Evolutionary conservation across 2,797 vertebrate genomes (phyloP).

Genomic region (Falco concolor): DNA sequence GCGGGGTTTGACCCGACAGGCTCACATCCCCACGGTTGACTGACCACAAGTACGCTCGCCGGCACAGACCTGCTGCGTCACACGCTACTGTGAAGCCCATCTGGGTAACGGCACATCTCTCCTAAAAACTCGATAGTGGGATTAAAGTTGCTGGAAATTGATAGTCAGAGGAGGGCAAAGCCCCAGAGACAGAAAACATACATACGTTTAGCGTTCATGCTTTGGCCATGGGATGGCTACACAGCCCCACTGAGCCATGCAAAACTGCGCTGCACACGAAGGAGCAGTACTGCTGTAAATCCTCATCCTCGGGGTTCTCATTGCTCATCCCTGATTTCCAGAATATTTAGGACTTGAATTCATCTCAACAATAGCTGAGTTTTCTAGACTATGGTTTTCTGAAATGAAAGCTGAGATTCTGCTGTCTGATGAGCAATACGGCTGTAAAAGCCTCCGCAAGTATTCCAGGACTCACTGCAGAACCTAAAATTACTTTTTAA

Average conservation of each 20-base stretch:
- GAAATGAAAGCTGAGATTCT: not conserved
- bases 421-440: not conserved
- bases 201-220: not conserved
- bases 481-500: not conserved
- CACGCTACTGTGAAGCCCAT: rapidly evolving
- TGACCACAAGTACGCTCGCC: rapidly evolving
- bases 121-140: not conserved
- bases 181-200: not conserved
- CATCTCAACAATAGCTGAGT: not conserved
- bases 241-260: not conserved
- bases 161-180: not conserved
- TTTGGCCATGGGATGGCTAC: not conserved
- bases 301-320: not conserved
- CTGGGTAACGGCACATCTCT: not conserved
- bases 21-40: not conserved
- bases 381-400: not conserved
- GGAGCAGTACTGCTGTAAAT: not conserved
- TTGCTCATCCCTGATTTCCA: not conserved
- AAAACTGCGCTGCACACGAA: rapidly evolving
- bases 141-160: not conserved
- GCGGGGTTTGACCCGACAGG: not conserved
- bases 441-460: not conserved
- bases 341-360: not conserved
- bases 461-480: not conserved
- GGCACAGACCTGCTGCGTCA: not conserved